Base-by-base conservation (phyloP, 1,140 invertebrate species). In the Cydia strobilella region DNA sequence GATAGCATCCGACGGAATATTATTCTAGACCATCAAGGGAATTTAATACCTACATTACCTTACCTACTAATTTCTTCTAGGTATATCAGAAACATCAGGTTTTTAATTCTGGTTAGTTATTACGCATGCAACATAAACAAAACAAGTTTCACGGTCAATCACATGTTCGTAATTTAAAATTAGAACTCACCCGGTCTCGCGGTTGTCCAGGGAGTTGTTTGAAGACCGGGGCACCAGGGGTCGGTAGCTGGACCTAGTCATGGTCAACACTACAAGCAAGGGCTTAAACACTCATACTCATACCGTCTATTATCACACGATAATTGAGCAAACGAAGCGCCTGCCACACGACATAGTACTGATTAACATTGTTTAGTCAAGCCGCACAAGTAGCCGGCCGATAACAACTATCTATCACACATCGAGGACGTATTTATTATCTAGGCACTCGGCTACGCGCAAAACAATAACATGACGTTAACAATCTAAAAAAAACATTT, bases 201-300 rank as follows among this genome's bases (percentile, higher is more conserved):
- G 79, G 66, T 82, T 86, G 45, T 92, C 89, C 63, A 92, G 65
- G 6, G 90, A 92, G 74, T 86, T 88, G 75, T 90, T 87, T 0
- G 90, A 92, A 1, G 90, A 85, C 7, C 90, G 79, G 9, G 90
- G 90, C 20, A 92, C 88, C 51, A 91, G 80, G 6, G 90, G 90
- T 73, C 89, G 79, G 76, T 92, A 92, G 73, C 89, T 87, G 23
- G 90, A 92, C 72, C 90, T 84, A 2, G 90, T 91, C 90, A 92
- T 92, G 48, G 81, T 86, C 1, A 51, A 62, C 65, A 69, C 72
- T 35, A 71, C 66, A 45, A 18, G 25, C 71, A 31, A 42, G 13
- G 71, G 71, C 10, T 48, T 51, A 23, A 27, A 48, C 42, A 48
- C 42, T 72, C 42, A 48, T 51, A 48, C 42, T 72, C 42, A 48